Evolutionary conservation across 37 sponge, comb jelly and placozoan species (phyloP).

Genomic region (Petrosia ficiformis): DNA sequence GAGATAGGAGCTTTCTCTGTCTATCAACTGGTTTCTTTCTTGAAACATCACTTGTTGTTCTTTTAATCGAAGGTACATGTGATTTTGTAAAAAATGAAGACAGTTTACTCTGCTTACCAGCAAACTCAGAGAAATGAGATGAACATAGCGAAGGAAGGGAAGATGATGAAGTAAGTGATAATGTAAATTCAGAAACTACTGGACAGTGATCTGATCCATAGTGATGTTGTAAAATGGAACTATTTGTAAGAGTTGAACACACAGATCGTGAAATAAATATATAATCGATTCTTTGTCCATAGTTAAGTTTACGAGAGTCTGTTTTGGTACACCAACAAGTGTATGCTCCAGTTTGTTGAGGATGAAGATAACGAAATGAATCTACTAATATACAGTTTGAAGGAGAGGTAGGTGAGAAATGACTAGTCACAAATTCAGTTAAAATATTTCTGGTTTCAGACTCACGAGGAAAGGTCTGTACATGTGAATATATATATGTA

Average conservation of each 20-base stretch:
- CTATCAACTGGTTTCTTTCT: neutral
- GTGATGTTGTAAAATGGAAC: slow-evolving; percentile 49
- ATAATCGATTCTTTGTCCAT: slow-evolving; percentile 91
- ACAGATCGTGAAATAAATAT: slow-evolving; percentile 36
- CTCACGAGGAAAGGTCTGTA: slow-evolving; percentile 6
- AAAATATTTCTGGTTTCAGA: neutral
- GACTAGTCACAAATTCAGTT: neutral
- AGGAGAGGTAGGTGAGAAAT: neutral
- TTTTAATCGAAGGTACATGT: neutral
- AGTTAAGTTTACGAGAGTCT: slow-evolving; percentile 77
- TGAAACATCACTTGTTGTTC: neutral
- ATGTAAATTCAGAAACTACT: slow-evolving; percentile 50
- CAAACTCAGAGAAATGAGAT: slow-evolving; percentile 42
- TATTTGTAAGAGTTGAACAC: neutral
- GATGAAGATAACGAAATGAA: slow-evolving; percentile 70
- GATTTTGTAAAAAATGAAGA: slow-evolving; percentile 8
- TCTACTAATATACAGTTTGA: slow-evolving; percentile 50
- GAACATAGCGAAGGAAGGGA: slow-evolving; percentile 60
- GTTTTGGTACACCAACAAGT: slow-evolving; percentile 91
- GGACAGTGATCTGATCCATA: slow-evolving; percentile 96
- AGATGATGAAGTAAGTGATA: slow-evolving; percentile 12
- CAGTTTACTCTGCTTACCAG: slow-evolving; percentile 19
- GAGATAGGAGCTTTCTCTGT: neutral
- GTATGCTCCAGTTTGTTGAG: slow-evolving; percentile 49
- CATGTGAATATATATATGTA: neutral